phyloP scores from a whole-genome alignment of 2,113 vertebrate genomes.

The Bubo scandiacus region DNA sequence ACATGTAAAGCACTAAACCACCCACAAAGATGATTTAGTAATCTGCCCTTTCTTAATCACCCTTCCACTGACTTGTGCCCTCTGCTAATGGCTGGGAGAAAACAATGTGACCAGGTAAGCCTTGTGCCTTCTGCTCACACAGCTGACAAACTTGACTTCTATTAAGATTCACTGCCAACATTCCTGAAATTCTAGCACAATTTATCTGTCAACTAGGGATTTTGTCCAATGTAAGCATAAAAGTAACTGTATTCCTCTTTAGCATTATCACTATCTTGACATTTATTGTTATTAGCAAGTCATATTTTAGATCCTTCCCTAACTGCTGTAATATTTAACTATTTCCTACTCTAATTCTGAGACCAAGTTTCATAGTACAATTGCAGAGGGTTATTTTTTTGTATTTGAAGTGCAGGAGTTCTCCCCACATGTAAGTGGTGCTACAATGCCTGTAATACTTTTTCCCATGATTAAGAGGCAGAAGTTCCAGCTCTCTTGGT shows the following conservation, averaged over 20 bases:
- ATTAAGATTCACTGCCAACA: neutral
- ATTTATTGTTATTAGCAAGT: conserved; percentile 47
- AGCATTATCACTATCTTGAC: conserved; percentile 33
- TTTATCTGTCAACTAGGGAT: conserved; percentile 41
- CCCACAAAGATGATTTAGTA: neutral
- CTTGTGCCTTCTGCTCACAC: neutral
- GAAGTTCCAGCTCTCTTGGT: neutral
- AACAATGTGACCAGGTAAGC: neutral
- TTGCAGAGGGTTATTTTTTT: neutral
- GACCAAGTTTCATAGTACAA: neutral
- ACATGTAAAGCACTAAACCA: neutral
- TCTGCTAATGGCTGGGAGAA: neutral
- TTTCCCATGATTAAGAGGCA: neutral
- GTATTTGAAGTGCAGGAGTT: neutral
- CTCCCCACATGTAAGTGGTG: neutral
- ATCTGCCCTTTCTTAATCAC: neutral
- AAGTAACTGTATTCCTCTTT: conserved; percentile 46
- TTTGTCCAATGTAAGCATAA: conserved; percentile 42
- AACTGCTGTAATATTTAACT: conserved; percentile 34
- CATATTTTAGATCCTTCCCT: neutral
- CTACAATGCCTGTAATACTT: neutral
- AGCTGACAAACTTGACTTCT: neutral
- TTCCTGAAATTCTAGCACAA: conserved; percentile 51
- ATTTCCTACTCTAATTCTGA: conserved; percentile 7
- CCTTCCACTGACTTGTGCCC: neutral